These are phyloP conservation scores for Loxodonta africana DNA, from an alignment of 2,113 vertebrate species.

Conservation along the genomic window DNA sequence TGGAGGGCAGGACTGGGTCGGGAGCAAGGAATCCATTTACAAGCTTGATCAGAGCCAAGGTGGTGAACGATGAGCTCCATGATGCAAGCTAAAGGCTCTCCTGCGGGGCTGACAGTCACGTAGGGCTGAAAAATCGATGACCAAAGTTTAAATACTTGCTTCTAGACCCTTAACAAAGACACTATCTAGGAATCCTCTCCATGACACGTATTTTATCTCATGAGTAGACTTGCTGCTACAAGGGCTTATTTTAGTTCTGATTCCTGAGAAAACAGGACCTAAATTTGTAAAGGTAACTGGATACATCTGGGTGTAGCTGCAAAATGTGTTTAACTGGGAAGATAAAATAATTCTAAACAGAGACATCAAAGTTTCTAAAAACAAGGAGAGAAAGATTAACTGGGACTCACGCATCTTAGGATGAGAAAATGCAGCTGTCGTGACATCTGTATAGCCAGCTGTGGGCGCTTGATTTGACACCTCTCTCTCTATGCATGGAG, in stretches of 20 bases:
- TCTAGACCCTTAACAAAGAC: neutral
- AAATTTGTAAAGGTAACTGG: slow-evolving; percentile 35
- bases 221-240: neutral
- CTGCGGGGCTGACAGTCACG: fast-evolving
- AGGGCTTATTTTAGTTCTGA: neutral
- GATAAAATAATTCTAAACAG: slow-evolving; percentile 28
- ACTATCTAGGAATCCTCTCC: neutral
- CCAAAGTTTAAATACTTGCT: neutral
- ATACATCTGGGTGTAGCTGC: neutral
- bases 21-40: neutral
- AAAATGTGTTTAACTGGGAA: slow-evolving; percentile 57
- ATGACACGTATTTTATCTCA: neutral
- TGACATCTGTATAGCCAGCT: slow-evolving; percentile 78
- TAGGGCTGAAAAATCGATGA: neutral
- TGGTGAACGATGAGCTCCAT: neutral
- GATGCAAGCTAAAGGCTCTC: neutral
- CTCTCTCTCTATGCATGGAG: slow-evolving; percentile 33
- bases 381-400: slow-evolving; percentile 2
- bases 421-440: slow-evolving; percentile 70
- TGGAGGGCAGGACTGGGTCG: neutral
- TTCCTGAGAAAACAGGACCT: neutral
- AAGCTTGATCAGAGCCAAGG: neutral
- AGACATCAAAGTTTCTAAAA: slow-evolving; percentile 44
- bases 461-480: slow-evolving; percentile 42
- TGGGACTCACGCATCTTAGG: slow-evolving; percentile 15